phyloP scores from a whole-genome alignment of 2,113 vertebrate genomes.

The Tragulus kanchil region DNA sequence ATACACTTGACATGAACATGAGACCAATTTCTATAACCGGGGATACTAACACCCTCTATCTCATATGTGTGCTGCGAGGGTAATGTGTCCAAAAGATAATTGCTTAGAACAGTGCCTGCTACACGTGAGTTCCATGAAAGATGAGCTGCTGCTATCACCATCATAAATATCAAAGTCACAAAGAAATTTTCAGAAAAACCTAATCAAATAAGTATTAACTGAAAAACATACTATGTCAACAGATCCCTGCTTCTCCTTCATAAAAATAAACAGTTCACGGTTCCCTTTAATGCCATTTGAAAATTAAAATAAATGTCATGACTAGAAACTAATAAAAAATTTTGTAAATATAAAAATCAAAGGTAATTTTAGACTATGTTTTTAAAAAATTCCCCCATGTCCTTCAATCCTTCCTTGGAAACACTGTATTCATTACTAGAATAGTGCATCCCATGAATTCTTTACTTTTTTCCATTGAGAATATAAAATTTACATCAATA shows the following conservation, averaged over 20 bases:
- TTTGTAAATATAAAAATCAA: not conserved
- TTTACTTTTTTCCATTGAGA: not conserved
- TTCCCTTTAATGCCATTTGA: not conserved
- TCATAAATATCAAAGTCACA: not conserved
- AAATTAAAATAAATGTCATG: constrained; percentile 28
- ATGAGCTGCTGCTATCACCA: not conserved
- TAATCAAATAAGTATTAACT: not conserved
- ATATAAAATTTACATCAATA: constrained; percentile 19
- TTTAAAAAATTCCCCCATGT: not conserved
- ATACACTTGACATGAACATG: not conserved
- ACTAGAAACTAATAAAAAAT: not conserved
- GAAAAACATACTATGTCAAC: not conserved
- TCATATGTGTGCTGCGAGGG: not conserved
- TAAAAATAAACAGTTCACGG: not conserved
- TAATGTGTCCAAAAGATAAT: not conserved
- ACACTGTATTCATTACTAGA: not conserved
- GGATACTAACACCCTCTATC: not conserved
- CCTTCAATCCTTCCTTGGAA: not conserved
- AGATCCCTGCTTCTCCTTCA: not conserved
- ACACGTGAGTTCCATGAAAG: not conserved
- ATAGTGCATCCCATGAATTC: not conserved
- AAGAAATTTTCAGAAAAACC: constrained; percentile 7
- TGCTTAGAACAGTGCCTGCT: not conserved
- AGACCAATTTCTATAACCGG: not conserved
- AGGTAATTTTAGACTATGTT: constrained; percentile 13